Evolutionary conservation across 2,888 invertebrate species (phyloP).

Genomic region (Synergus japonicus): DNA sequence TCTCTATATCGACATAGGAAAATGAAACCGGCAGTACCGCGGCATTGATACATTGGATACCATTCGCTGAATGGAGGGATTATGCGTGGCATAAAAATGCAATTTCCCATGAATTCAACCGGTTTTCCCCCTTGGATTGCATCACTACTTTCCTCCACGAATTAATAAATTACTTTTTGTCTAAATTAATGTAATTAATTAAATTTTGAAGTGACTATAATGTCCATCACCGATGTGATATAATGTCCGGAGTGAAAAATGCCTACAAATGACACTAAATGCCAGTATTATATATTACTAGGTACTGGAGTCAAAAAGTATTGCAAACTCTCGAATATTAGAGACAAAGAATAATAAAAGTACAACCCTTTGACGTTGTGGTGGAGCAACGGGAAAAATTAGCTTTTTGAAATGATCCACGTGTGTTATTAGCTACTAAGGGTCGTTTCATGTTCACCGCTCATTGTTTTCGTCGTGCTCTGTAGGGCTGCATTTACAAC

Average conservation of each 20-base stretch:
- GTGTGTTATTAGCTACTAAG: slow-evolving; percentile 76
- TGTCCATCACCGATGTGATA: too few relatives aligned
- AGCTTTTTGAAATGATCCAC: slow-evolving; percentile 76
- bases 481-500: slow-evolving; percentile 70
- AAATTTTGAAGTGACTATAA: too few relatives aligned
- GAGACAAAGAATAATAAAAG: slow-evolving; percentile 53
- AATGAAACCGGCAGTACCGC: slow-evolving; percentile 73
- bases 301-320: too few relatives aligned
- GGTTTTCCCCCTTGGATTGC: slow-evolving; percentile 53
- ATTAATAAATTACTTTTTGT: neutral
- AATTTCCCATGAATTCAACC: slow-evolving; percentile 68
- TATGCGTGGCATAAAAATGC: slow-evolving; percentile 76
- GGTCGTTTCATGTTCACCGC: slow-evolving; percentile 76
- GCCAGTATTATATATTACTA: too few relatives aligned
- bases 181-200: neutral
- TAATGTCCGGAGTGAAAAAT: too few relatives aligned
- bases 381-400: slow-evolving; percentile 70
- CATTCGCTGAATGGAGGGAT: slow-evolving; percentile 73
- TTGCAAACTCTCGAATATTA: slow-evolving; percentile 11
- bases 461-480: slow-evolving; percentile 73
- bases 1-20: slow-evolving; percentile 70
- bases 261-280: too few relatives aligned
- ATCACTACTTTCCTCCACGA: neutral
- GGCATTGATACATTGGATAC: slow-evolving; percentile 74
- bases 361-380: slow-evolving; percentile 70